phyloP scores from a whole-genome alignment of 2,797 vertebrate genomes.

The Bovichtus diacanthus region DNA sequence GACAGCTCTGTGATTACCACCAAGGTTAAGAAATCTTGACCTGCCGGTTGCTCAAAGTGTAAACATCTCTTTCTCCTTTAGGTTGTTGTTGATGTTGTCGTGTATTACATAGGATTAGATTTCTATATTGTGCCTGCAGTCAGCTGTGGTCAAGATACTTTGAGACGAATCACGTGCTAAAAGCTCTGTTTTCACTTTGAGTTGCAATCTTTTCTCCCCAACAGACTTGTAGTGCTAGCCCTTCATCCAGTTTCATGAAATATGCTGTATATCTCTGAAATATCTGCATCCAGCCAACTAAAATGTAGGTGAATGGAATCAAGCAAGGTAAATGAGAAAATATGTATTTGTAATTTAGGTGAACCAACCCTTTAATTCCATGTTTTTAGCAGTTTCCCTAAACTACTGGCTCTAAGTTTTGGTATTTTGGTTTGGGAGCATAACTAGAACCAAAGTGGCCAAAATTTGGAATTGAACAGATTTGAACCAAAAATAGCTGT shows the following conservation, averaged over 20 bases:
- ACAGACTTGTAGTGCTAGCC: background rate
- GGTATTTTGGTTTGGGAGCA: background rate
- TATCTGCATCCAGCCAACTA: background rate
- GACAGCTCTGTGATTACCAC: slow-evolving; percentile 51
- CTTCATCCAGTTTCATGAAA: background rate
- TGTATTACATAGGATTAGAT: background rate
- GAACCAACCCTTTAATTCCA: background rate
- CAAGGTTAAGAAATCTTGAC: slow-evolving; percentile 50
- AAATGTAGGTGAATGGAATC: background rate
- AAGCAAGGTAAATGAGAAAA: background rate
- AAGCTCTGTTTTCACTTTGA: background rate
- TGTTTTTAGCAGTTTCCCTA: background rate
- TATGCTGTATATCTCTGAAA: too few relatives aligned
- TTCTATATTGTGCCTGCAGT: background rate
- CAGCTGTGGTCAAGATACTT: background rate
- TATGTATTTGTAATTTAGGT: background rate
- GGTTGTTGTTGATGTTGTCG: background rate
- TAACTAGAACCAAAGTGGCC: background rate
- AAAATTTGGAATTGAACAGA: background rate
- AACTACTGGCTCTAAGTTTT: background rate
- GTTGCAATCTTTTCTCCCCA: background rate
- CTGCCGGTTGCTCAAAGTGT: slow-evolving; percentile 37
- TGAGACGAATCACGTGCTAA: background rate
- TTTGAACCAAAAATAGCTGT: background rate
- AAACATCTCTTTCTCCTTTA: slow-evolving; percentile 24